phyloP scores from a whole-genome alignment of 2,113 vertebrate species.

The Tachuris rubrigastra region DNA sequence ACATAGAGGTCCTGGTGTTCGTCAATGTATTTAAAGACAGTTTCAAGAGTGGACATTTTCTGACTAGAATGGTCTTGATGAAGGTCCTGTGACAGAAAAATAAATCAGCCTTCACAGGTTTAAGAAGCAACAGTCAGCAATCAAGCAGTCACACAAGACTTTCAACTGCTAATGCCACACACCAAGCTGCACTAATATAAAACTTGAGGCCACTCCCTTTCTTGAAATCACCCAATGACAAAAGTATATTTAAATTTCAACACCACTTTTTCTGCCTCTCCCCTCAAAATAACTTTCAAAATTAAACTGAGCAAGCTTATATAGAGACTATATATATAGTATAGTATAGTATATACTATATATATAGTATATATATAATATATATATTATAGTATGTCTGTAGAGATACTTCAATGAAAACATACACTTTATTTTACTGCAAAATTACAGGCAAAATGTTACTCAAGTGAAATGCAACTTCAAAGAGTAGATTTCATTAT shows the following conservation, averaged over 20 bases:
- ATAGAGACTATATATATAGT: too few species aligned
- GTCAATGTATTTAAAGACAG: constrained; percentile 89
- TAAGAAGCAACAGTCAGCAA: not conserved
- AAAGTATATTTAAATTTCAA: not conserved
- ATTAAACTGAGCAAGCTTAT: not conserved
- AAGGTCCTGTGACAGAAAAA: not conserved
- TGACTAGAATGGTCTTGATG: not conserved
- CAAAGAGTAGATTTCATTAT: not conserved
- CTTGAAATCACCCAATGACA: not conserved
- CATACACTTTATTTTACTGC: not conserved
- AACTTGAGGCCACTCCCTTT: not conserved
- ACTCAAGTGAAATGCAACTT: not conserved
- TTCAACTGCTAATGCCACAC: not conserved
- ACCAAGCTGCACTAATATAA: not conserved
- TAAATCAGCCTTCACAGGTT: not conserved
- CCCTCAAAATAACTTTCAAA: not conserved
- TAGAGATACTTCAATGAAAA: not conserved
- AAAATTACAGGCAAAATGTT: not conserved
- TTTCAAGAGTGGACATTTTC: constrained; percentile 82
- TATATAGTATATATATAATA: too few species aligned
- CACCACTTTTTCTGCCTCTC: not conserved
- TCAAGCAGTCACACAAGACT: not conserved
- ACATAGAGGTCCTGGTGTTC: constrained; percentile 90
- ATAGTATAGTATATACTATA: too few species aligned
- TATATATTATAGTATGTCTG: too few species aligned